Conservation (phyloP, 2,797 vertebrate genomes). For the Jordanella pulchra region DNA sequence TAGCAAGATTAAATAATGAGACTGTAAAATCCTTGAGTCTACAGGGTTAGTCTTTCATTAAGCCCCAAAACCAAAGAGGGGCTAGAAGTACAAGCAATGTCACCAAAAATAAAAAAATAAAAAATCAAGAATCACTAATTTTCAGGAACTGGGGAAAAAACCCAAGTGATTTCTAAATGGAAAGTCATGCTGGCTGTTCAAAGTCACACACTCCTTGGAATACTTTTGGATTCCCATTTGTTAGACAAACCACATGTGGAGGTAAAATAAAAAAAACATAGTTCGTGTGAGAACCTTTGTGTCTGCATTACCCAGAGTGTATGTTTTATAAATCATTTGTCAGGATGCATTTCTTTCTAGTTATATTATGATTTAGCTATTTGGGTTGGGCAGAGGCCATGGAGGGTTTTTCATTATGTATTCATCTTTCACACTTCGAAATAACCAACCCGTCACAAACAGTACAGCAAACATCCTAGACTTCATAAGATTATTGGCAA, state of each 20-base stretch:
- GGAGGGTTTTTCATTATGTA: constrained; percentile 1
- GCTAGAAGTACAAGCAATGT: not conserved
- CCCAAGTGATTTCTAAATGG: not conserved
- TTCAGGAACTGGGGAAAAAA: not conserved
- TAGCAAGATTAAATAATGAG: not conserved
- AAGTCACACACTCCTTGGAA: not conserved
- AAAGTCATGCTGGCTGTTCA: not conserved
- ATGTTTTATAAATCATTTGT: not conserved
- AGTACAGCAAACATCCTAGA: not conserved
- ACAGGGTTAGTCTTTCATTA: not conserved
- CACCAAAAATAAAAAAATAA: not conserved
- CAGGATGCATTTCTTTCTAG: too few relatives aligned
- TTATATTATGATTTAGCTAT: too few relatives aligned
- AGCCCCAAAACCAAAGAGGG: not conserved
- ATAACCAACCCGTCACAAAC: not conserved
- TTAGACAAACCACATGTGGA: not conserved
- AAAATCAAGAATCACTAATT: not conserved
- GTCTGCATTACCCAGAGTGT: not conserved
- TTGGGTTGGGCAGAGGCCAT: too few relatives aligned
- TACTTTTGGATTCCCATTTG: not conserved
- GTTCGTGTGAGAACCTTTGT: not conserved
- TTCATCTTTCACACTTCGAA: constrained; percentile 1
- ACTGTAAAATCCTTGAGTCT: not conserved
- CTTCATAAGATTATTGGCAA: not conserved
- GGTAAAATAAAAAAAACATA: not conserved